phyloP scores from a whole-genome alignment of 2,113 vertebrate genomes.

The Dunckerocampus dactyliophorus region DNA sequence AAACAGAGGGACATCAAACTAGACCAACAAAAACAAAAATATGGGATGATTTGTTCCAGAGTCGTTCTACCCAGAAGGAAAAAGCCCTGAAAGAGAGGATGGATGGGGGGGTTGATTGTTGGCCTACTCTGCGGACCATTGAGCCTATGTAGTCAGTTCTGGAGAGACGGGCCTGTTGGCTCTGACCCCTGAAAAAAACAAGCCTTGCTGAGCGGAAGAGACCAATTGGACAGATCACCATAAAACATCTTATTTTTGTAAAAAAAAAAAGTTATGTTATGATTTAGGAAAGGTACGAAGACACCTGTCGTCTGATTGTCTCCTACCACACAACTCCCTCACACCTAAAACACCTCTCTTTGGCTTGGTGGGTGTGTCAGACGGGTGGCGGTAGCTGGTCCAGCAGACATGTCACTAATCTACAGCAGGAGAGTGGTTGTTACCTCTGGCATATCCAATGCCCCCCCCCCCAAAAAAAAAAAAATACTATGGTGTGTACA shows the following conservation, averaged over 20 bases:
- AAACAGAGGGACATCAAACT: slow-evolving; percentile 55
- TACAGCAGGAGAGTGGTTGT: slow-evolving; percentile 15
- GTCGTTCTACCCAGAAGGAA: slow-evolving; percentile 51
- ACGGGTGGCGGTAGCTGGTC: slow-evolving; percentile 15
- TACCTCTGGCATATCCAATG: slow-evolving; percentile 13
- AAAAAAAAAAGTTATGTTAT: slow-evolving; percentile 72
- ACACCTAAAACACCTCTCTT: background rate
- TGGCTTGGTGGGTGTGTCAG: background rate
- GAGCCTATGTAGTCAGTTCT: slow-evolving; percentile 34
- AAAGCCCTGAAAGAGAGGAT: slow-evolving; percentile 25
- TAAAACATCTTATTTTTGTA: slow-evolving; percentile 80
- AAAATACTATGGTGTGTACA: slow-evolving; percentile 4
- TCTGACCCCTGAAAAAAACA: slow-evolving; percentile 55
- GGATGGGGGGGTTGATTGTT: slow-evolving; percentile 36
- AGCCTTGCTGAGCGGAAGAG: slow-evolving; percentile 60
- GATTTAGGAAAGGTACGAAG: slow-evolving; percentile 70
- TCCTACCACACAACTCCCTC: background rate
- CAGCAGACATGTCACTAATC: slow-evolving; percentile 35
- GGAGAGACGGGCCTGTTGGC: slow-evolving; percentile 33
- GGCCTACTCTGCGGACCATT: slow-evolving; percentile 39
- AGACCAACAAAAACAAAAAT: slow-evolving; percentile 52
- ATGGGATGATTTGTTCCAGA: slow-evolving; percentile 49
- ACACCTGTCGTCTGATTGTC: slow-evolving; percentile 14
- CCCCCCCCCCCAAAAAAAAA: background rate
- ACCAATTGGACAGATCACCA: slow-evolving; percentile 60